A percentile compares a stretch with the other conserved stretches of the same genome.
Evolutionary conservation across 2,113 vertebrate species (phyloP).

Genomic region (Axis porcinus): DNA sequence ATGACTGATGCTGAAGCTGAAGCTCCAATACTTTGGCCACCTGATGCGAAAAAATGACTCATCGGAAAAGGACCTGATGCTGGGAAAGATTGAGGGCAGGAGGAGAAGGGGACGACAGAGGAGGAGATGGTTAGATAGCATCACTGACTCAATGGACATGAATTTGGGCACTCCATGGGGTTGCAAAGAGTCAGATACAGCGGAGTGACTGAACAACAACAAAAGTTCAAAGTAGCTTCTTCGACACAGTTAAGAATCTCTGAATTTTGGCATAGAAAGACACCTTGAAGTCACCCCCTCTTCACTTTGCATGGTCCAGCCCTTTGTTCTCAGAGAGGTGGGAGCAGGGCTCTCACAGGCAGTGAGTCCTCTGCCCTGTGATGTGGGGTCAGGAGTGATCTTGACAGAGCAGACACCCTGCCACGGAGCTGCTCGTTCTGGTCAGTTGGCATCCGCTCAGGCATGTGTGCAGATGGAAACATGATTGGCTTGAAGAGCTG

Average conservation of each 20-base stretch:
- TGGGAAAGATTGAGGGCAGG: not conserved
- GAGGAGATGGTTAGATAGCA: not conserved
- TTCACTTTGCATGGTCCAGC: not conserved
- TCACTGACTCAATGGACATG: not conserved
- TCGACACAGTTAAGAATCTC: not conserved
- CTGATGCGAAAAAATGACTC: not conserved
- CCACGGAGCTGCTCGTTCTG: too few relatives aligned
- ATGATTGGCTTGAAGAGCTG: not conserved
- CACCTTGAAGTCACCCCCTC: not conserved
- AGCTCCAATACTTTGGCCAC: not conserved
- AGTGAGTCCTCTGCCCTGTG: not conserved
- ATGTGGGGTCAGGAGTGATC: not conserved
- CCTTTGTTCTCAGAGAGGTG: not conserved
- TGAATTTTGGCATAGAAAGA: not conserved
- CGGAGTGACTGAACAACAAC: fast-evolving
- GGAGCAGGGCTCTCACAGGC: not conserved
- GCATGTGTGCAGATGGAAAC: not conserved
- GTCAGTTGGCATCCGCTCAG: not conserved
- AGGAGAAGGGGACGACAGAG: not conserved
- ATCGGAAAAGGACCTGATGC: not conserved
- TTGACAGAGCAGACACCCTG: not conserved
- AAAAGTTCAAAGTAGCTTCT: not conserved
- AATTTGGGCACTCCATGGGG: not conserved
- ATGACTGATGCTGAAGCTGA: not conserved
- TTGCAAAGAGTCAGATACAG: not conserved